phyloP scores from a whole-genome alignment of 2,888 invertebrate genomes.

The Polydrusus cervinus region DNA sequence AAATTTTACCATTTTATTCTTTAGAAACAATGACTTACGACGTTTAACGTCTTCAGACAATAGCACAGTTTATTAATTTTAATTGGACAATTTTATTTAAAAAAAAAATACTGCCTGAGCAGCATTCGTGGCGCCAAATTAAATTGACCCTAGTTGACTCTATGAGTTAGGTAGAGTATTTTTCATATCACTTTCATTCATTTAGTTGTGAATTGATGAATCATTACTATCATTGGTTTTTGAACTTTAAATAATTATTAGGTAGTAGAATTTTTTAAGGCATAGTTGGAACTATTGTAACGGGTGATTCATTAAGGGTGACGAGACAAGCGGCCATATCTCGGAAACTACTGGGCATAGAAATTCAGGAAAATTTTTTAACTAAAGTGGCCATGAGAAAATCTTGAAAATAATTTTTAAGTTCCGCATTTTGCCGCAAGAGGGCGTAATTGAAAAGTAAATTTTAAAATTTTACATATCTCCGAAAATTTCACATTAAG shows the following conservation, averaged over 20 bases:
- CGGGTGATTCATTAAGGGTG: no score
- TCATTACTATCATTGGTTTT: not conserved
- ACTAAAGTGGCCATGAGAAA: no score
- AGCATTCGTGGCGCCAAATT: constrained; percentile 37
- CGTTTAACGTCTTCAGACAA: constrained; percentile 8
- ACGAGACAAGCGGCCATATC: no score
- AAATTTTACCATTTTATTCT: constrained; percentile 15
- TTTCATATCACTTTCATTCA: constrained; percentile 26
- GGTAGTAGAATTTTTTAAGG: no score
- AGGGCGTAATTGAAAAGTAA: no score
- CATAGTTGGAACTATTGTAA: no score
- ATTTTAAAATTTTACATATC: no score
- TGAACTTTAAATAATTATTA: not conserved
- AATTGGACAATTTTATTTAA: constrained; percentile 44
- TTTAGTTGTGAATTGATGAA: constrained; percentile 18
- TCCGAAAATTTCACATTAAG: no score
- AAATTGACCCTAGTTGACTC: constrained; percentile 49
- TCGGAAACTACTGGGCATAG: no score
- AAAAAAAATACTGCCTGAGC: constrained; percentile 26
- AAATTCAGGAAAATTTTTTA: no score
- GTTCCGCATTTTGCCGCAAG: no score
- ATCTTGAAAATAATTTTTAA: no score
- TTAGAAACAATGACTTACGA: constrained; percentile 5
- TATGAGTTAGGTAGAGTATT: constrained; percentile 37
- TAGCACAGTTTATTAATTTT: constrained; percentile 26